Base-by-base conservation (phyloP, 2,888 invertebrate genomes). In the Harpagoxenus sublaevis region DNA sequence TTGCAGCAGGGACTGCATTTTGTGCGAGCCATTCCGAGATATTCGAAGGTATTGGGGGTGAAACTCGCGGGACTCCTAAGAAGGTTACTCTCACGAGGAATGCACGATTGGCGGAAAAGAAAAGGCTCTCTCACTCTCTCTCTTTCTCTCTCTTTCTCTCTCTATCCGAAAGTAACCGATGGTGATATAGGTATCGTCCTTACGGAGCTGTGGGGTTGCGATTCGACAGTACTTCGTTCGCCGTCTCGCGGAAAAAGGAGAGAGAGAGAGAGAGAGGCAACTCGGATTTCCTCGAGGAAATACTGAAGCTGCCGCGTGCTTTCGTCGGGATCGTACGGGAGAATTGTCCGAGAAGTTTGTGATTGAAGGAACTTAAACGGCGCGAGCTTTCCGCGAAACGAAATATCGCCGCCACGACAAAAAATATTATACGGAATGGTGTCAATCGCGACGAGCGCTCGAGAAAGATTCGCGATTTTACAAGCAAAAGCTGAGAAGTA, bases 111-210 rank as follows among this genome's bases (percentile, higher is more conserved):
- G 79, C 45, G 45, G 45, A 48, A 79, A 60, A 79, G 71, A 79
- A 79, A 71, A 60, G 48, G 35, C 57, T 42, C 6, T 35, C 39
- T 6, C 42, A 6, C 18, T 8, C 15, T 4, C 28, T 31, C 35
- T n/a, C 53, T 35, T 12, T 6, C 53, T 12, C 9, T 18, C 8
- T 62, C 15, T 68, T 23, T 65, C 12, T 55, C 28, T 48, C 35
- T 81, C 35, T 70, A 55, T 57, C 45, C 55, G 73, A 60, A 73
- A 68, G 71, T 55, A 79, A 28, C 53, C 45, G 84, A 57, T 55
- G 57, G 71, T 78, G 70, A 77, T 84, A 84, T 55, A 66, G 85
- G 28, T 86, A 74, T 84, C 84, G 55, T 57, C 60, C 79, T 84
- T 73, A 53, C 35, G 78, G 65, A n/a, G n/a, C 39, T n/a, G 35